Evolutionary conservation across 2,888 invertebrate species (phyloP).

Genomic region (Tholera decimalis): DNA sequence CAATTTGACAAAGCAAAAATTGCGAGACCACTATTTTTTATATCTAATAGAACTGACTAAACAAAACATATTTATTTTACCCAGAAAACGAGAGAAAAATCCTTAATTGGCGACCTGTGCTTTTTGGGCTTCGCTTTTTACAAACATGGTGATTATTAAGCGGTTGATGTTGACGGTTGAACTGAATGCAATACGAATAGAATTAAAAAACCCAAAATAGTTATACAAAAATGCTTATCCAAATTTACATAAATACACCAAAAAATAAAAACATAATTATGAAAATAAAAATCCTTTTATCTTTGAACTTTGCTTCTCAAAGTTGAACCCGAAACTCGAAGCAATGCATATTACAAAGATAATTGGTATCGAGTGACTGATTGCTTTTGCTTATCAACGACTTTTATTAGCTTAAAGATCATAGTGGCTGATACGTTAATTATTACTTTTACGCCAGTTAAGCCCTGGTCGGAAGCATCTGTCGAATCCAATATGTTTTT

Average conservation of each 20-base stretch:
- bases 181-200: not conserved
- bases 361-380: slow-evolving; percentile 36
- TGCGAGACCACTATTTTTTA: too few relatives aligned
- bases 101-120: too few relatives aligned
- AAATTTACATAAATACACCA: not conserved
- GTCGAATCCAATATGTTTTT: slow-evolving; percentile 9
- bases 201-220: not conserved
- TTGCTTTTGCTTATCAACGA: slow-evolving; percentile 26
- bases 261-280: not conserved
- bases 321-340: slow-evolving; percentile 15
- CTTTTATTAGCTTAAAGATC: slow-evolving; percentile 23
- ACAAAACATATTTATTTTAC: too few relatives aligned
- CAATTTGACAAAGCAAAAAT: too few relatives aligned
- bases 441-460: slow-evolving; percentile 38
- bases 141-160: too few relatives aligned
- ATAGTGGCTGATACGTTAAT: slow-evolving; percentile 39
- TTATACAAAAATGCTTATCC: not conserved
- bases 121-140: too few relatives aligned
- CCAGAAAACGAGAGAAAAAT: too few relatives aligned
- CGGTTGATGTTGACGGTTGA: too few relatives aligned
- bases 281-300: not conserved
- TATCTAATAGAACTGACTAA: too few relatives aligned
- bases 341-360: slow-evolving; percentile 13
- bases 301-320: slow-evolving; percentile 14
- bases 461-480: slow-evolving; percentile 8